Conservation (phyloP, 2,888 invertebrate genomes). For the Spilosoma lubricipeda region DNA sequence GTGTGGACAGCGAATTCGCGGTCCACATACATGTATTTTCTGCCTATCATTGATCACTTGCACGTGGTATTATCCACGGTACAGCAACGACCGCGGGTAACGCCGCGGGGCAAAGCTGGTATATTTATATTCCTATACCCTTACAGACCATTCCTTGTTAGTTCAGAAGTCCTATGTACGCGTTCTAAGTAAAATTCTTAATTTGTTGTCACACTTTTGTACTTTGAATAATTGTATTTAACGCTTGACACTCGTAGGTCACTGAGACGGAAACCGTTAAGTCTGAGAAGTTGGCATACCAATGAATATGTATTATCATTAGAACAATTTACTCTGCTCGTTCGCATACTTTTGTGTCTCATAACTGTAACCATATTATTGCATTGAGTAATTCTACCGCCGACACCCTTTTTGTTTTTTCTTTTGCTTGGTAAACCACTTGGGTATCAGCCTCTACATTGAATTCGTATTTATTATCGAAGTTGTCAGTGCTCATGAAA, state of each 20-base stretch:
- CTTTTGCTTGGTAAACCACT: neutral
- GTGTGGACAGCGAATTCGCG: too few relatives aligned
- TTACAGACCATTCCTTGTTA: neutral
- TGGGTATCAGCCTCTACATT: neutral
- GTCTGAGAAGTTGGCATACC: constrained; percentile 53
- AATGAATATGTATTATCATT: constrained; percentile 62
- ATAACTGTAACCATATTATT: constrained; percentile 50
- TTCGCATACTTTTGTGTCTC: constrained; percentile 49
- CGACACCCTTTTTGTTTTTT: constrained; percentile 14
- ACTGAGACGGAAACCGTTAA: constrained; percentile 54
- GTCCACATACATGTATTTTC: too few relatives aligned
- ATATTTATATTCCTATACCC: constrained; percentile 1
- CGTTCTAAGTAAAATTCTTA: constrained; percentile 23
- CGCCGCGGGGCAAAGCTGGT: too few relatives aligned
- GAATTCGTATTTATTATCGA: neutral
- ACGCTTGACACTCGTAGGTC: constrained; percentile 43
- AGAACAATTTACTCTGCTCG: constrained; percentile 55
- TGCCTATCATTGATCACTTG: too few relatives aligned
- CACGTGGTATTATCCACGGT: too few relatives aligned
- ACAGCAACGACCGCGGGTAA: too few relatives aligned
- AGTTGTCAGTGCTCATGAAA: neutral
- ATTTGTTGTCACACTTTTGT: constrained; percentile 24
- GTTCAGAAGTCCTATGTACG: constrained; percentile 14
- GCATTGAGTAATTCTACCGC: constrained; percentile 19
- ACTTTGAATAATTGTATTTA: constrained; percentile 38